Conservation (phyloP, 1,140 invertebrate species). For the Calliopsis andreniformis region DNA sequence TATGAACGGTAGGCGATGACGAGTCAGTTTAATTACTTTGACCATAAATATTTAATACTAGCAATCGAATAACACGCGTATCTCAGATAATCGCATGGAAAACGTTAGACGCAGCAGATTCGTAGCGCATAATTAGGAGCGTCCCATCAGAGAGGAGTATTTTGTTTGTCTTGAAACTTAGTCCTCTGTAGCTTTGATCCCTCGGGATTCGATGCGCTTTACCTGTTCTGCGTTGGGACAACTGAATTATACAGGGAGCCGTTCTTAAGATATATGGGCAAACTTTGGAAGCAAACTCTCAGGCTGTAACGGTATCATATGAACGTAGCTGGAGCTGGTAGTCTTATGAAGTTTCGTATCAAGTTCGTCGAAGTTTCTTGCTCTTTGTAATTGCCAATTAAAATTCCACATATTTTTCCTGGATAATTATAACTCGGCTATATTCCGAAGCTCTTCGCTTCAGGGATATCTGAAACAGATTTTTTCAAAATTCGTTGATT, state of each 20-base stretch:
- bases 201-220: conserved; percentile 25
- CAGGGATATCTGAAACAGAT: too few relatives aligned
- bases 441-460: not conserved
- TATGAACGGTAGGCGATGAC: not conserved
- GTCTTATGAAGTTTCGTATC: not conserved
- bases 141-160: not conserved
- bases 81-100: not conserved
- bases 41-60: too few relatives aligned
- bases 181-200: conserved; percentile 17
- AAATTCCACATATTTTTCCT: not conserved
- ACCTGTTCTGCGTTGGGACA: conserved; percentile 20
- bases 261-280: conserved; percentile 39
- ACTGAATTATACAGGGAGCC: conserved; percentile 39
- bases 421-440: not conserved
- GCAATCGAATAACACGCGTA: not conserved
- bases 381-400: not conserved
- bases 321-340: not conserved
- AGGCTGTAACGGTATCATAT: conserved; percentile 6
- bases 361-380: not conserved
- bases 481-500: too few relatives aligned
- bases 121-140: not conserved
- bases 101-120: not conserved
- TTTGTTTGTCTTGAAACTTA: not conserved
- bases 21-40: too few relatives aligned
- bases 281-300: conserved; percentile 10